These are phyloP conservation scores for Drosophila dunni DNA, from an alignment of 1,140 invertebrate genomes.

Conservation along the genomic window DNA sequence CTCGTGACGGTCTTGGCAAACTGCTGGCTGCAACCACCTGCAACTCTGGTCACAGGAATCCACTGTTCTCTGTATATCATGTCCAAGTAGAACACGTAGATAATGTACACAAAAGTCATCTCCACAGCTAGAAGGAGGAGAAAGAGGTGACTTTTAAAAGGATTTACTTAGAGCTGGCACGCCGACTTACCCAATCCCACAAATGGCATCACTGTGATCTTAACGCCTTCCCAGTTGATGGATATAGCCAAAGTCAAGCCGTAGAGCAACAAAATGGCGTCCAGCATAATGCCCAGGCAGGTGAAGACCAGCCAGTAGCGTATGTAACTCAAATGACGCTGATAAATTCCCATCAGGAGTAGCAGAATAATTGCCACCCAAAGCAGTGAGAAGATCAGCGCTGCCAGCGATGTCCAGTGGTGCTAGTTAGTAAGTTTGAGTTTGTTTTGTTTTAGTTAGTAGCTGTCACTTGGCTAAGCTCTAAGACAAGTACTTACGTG, in stretches of 20 bases:
- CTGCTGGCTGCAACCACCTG: conserved; percentile 5
- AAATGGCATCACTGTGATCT: conserved; percentile 62
- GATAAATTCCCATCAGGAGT: conserved; percentile 45
- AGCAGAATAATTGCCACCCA: conserved; percentile 58
- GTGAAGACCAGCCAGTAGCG: conserved; percentile 68
- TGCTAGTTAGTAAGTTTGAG: conserved; percentile 14
- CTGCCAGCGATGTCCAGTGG: conserved; percentile 51
- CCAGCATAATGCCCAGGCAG: conserved; percentile 63
- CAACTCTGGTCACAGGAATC: conserved; percentile 16
- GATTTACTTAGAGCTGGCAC: neutral
- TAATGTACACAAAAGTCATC: conserved; percentile 72
- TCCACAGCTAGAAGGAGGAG: conserved; percentile 63
- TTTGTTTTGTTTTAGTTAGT: neutral
- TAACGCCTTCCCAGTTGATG: conserved; percentile 63
- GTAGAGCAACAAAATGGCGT: conserved; percentile 57
- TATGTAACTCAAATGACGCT: conserved; percentile 33
- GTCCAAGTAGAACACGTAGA: conserved; percentile 63
- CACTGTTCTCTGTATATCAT: conserved; percentile 20
- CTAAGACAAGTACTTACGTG: conserved; percentile 52
- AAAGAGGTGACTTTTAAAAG: neutral
- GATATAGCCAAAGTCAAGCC: conserved; percentile 59
- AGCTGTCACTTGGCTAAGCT: neutral
- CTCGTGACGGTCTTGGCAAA: neutral
- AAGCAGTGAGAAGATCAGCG: conserved; percentile 54
- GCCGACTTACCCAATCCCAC: conserved; percentile 51